Percentiles rank a stretch among this genome's conserved stretches.
Conservation (phyloP, 2,797 vertebrate species). For the Apodemus agrarius region DNA sequence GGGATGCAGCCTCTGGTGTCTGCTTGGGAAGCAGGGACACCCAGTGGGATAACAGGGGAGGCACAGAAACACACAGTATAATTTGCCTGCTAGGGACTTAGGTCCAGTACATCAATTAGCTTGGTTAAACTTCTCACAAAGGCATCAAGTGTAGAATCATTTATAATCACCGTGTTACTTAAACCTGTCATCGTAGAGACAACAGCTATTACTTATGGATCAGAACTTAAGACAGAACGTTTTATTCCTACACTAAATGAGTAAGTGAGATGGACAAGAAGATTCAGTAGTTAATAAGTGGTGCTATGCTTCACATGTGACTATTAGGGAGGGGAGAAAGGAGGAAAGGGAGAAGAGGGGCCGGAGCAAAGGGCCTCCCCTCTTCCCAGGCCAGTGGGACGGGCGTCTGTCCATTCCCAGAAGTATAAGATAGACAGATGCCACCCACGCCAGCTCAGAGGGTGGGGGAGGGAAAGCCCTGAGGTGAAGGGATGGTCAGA, state of each 20-base stretch:
- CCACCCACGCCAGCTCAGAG: neutral
- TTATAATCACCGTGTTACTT: neutral
- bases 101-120: neutral
- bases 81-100: neutral
- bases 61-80: neutral
- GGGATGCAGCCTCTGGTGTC: neutral
- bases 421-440: neutral
- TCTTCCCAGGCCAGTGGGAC: neutral
- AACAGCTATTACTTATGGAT: neutral
- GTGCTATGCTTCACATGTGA: neutral
- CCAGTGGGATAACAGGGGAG: neutral
- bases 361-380: neutral
- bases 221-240: neutral
- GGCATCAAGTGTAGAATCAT: neutral
- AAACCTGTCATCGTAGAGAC: neutral
- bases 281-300: neutral
- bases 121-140: neutral
- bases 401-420: neutral
- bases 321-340: too few relatives aligned
- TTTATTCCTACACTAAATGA: constrained; percentile 18
- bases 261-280: neutral
- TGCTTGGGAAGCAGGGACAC: too few relatives aligned
- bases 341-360: neutral
- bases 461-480: neutral
- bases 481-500: neutral